Evolutionary conservation across 2,888 invertebrate species (phyloP), one percentile per base, ranked within the genome.

Genomic region (Leucania comma): DNA sequence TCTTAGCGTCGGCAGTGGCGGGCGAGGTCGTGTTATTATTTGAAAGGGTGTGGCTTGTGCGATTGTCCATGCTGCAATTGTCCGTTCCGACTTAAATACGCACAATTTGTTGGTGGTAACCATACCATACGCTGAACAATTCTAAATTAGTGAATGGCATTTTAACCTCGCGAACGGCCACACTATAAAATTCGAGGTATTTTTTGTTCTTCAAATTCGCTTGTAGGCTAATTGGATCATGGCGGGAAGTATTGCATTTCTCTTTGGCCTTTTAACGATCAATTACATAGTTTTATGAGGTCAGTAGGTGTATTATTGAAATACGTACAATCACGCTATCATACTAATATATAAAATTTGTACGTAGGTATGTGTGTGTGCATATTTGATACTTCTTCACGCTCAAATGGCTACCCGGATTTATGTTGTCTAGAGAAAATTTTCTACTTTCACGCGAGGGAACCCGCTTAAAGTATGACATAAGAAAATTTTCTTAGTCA

Each of bases 1-100:
- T 63, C n/a, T 38, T 53, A 58, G 38, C 61, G 51, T 65, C 46
- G 29, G 29, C 48, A 70, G 50, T 51, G 32, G 54, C 66, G 59
- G 74, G 58, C 86, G 79, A 87, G 87, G 87, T 81, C 86, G 70
- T 35, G 53, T 72, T 80, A 81, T 85, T 85, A 88, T 89, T 89
- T 86, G 90, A 89, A 89, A 91, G 90, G 92, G 92, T 89, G 90
- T 86, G 90, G 87, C 83, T 53, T 81, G 83, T 71, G 72, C 77
- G 78, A 77, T 86, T 80, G 86, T 83, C 80, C 80, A 75, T 81
- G 78, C 72, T 78, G 82, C 72, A 78, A 82, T 82, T 80, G 82
- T 80, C 64, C 58, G 56, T 32, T 70, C 60, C 60, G 50, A 66
- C 26, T 64, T 63, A 63, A 74, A 72, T 82, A 86, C 71, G 84